Percentiles rank a stretch among this genome's conserved stretches.
These are phyloP conservation scores for Lacerta bilineata DNA, from an alignment of 2,797 vertebrate genomes.

Conservation along the genomic window DNA sequence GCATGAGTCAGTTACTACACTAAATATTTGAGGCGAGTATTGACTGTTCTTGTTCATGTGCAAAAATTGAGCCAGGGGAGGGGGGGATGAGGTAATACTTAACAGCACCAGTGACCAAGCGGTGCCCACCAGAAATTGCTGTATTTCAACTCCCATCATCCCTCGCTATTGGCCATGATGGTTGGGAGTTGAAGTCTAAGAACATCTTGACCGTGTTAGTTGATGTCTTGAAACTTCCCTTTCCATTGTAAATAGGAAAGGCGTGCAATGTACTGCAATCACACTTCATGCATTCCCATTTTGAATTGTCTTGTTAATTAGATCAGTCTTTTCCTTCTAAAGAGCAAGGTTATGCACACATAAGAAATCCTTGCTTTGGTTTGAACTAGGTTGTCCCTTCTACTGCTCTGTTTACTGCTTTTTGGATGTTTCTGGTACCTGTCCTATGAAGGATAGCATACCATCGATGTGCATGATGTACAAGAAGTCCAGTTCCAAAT, in stretches of 20 bases:
- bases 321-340: background rate
- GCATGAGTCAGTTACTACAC: background rate
- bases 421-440: background rate
- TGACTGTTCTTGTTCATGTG: background rate
- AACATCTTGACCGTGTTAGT: background rate
- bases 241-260: background rate
- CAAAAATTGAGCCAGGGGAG: background rate
- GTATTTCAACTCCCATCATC: too few species aligned
- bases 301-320: background rate
- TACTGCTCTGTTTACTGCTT: background rate
- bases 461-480: too few species aligned
- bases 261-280: background rate
- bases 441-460: background rate
- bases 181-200: too few species aligned
- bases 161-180: too few species aligned
- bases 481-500: too few species aligned
- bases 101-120: background rate
- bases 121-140: too few species aligned
- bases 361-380: background rate
- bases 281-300: background rate
- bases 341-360: background rate
- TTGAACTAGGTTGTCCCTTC: background rate
- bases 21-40: background rate
- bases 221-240: background rate
- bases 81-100: background rate